Evolutionary conservation across 1,140 invertebrate species (phyloP), one percentile per base, ranked within the genome.

Genomic region (Belonocnema kinseyi): DNA sequence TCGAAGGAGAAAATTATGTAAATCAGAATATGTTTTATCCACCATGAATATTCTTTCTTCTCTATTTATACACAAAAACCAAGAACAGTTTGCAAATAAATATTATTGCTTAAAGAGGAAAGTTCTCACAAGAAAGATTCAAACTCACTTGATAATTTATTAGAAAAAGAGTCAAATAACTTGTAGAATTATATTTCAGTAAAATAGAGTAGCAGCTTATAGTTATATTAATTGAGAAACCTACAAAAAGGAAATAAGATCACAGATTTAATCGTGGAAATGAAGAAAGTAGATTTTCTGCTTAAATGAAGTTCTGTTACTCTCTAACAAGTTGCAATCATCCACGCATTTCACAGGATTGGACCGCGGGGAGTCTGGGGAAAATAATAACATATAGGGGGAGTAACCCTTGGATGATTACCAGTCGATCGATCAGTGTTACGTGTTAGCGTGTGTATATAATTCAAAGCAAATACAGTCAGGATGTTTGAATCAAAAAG

Each of bases 321-420:
- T 16, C 46, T 16, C 50, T 21, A 21, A 50, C 46, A 66, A 56
- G 56, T 58, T 50, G n/a, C 58, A 73, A 26, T 74, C 72, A 77
- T 77, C 70, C 72, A 53, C 72, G 19, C 40, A 58, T 50, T 72
- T 72, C 61, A 46, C 52, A 33, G 56, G 77, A 74, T 58, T 52
- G 50, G 21, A 52, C 71, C 26, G 56, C 58, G 50, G 77, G 70
- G 76, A 81, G 77, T 75, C 74, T 58, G 77, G 66, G 73, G 73
- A 84, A 84, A 81, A 77, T 81, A 79, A 46, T 46, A 46, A 46
- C 40, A 79, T 74, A 75, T 50, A 74, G 52, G 21, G 58, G 77
- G 19, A 17, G 50, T 40, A 16, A 21, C 54, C 51, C 66, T 58
- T 21, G 51, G 72, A 21, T 75, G 81, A 84, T 84, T 84, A 82